Evolutionary conservation across 2,797 vertebrate species (phyloP).

Genomic region (Tachyglossus aculeatus): DNA sequence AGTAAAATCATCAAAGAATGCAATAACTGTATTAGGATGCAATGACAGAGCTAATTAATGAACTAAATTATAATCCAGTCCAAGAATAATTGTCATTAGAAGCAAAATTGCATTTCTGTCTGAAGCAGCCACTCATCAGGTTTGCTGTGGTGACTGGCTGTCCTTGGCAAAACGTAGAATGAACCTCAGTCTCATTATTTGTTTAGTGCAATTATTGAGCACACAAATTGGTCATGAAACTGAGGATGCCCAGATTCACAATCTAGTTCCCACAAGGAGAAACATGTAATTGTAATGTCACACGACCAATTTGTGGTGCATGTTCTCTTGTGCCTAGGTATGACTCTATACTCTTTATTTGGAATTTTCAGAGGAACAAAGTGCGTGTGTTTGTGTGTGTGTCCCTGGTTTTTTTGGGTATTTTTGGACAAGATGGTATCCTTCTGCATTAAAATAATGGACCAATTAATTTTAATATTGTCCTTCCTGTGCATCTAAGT

Average conservation of each 20-base stretch:
- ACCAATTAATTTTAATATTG: slow-evolving; percentile 66
- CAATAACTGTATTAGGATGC: slow-evolving; percentile 50
- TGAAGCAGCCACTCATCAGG: slow-evolving; percentile 39
- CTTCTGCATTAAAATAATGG: slow-evolving; percentile 56
- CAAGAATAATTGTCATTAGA: slow-evolving; percentile 61
- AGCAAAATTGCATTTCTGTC: slow-evolving; percentile 53
- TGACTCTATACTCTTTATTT: not conserved
- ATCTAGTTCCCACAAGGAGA: not conserved
- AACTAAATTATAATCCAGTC: slow-evolving; percentile 56
- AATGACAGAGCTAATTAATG: slow-evolving; percentile 59
- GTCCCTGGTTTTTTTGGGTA: slow-evolving; percentile 7
- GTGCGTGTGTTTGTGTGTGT: not conserved
- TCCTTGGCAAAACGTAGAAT: slow-evolving; percentile 22
- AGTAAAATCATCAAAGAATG: slow-evolving; percentile 44
- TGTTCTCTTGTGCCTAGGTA: not conserved
- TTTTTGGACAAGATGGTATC: slow-evolving; percentile 25
- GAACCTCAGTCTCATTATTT: slow-evolving; percentile 39
- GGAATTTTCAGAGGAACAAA: not conserved
- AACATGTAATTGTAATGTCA: not conserved
- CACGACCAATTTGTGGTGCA: not conserved
- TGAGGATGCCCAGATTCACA: slow-evolving; percentile 51
- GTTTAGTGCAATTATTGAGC: slow-evolving; percentile 57
- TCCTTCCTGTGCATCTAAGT: slow-evolving; percentile 57
- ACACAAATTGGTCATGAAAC: slow-evolving; percentile 54
- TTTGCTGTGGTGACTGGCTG: slow-evolving; percentile 38